Evolutionary conservation across 2,888 invertebrate species (phyloP), one percentile per base, ranked within the genome.

Genomic region (Oasisia sp.): DNA sequence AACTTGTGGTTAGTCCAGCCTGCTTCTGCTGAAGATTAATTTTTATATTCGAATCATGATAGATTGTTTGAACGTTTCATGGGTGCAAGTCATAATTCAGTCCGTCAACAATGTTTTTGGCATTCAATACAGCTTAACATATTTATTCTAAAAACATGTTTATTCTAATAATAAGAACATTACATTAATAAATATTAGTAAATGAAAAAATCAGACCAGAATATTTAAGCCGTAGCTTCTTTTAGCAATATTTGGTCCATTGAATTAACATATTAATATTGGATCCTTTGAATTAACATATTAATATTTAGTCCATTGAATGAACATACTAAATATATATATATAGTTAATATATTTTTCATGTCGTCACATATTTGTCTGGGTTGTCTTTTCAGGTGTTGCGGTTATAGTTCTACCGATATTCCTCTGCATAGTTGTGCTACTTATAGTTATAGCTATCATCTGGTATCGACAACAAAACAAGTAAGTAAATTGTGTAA

Each of bases 371-470:
- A 50, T 27, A 27, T 74, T 19, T 74, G 14, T 27, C 7, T 74
- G 74, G 14, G 74, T 74, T 74, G 3, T 74, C 5, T 74, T 74
- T 74, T 5, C 74, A 74, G 74, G 74, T 74, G 74, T 74, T 74
- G 74, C n/a, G 74, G 19, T 74, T 74, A 74, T 74, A 0, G 74
- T 74, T n/a, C 74, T 92, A 4, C 92, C 92, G 9, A 89, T 91
- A 27, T 56, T 92, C 32, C 50, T 92, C 44, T 92, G 92, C 32
- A 27, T 92, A 89, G 14, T 92, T 12, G 91, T 92, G 32, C 91
- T 92, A 5, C 89, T 92, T 19, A 89, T 92, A 38, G 89, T 92
- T 19, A 89, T 92, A 11, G 92, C 89, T 11, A 50, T 92, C n/a
- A 91, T 91, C 32, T 91, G 89, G 19, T 92, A 91, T 91, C 91